A percentile compares a stretch with the other conserved stretches of the same genome.
These are phyloP conservation scores for Calypte anna DNA, from an alignment of 2,113 vertebrate genomes.

Conservation along the genomic window DNA sequence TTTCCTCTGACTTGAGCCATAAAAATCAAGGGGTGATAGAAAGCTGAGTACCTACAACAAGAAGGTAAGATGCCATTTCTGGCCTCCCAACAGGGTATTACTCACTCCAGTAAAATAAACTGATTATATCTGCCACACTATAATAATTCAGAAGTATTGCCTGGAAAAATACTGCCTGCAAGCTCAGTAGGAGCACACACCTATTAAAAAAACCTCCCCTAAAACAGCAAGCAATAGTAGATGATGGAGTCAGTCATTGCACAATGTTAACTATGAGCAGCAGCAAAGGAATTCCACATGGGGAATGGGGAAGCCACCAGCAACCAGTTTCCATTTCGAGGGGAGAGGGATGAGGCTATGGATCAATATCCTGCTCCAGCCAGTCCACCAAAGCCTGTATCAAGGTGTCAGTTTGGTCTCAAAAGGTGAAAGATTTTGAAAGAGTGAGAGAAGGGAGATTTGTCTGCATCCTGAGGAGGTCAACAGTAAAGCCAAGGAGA, in stretches of 20 bases:
- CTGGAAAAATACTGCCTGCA: slow-evolving; percentile 27
- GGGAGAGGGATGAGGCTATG: neutral
- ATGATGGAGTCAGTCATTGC: neutral
- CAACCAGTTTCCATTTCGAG: neutral
- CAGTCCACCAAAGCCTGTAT: fast-evolving
- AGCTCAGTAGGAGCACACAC: slow-evolving; percentile 22
- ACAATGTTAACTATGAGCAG: neutral
- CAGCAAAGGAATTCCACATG: slow-evolving; percentile 13
- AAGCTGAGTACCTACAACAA: neutral
- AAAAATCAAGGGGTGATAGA: neutral
- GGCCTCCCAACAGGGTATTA: neutral
- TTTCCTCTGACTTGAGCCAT: neutral
- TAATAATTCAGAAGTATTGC: neutral
- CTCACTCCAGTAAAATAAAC: slow-evolving; percentile 12
- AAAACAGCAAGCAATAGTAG: neutral
- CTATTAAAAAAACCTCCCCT: slow-evolving; percentile 40
- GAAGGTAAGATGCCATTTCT: neutral
- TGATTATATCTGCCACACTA: neutral
- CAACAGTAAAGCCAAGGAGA: neutral
- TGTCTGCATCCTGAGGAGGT: neutral
- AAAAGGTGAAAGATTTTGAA: neutral
- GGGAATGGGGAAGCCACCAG: neutral
- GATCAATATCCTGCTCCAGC: neutral
- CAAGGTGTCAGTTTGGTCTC: fast-evolving
- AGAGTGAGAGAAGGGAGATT: neutral